Base-by-base conservation (phyloP, 2,888 invertebrate species). In the Epinotia nisella region DNA sequence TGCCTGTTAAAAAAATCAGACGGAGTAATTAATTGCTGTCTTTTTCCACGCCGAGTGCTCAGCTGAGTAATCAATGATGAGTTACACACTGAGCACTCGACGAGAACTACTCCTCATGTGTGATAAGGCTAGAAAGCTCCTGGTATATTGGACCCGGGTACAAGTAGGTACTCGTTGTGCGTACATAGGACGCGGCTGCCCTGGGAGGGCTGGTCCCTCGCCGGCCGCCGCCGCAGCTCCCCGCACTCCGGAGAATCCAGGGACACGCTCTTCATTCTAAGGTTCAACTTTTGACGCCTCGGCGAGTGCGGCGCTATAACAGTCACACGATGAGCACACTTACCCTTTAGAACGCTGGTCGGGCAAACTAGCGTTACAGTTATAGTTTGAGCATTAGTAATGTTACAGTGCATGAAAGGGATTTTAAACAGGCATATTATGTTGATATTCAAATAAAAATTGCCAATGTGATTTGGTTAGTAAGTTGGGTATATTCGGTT, bases 241-340 rank as follows among this genome's bases (percentile, higher is more conserved):
- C 97, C 96, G 82, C 97, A 97, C 91, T 99, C 99, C 77, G 98
- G 98, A 45, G 98, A 98, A 91, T 99, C 99, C 95, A 99, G 94
- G 76, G 98, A 99, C 83, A 99, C 96, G 89, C 98, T 98, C 95
- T 99, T 99, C 99, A 99, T 99, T 89, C 98, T 96, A 91, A 98
- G 96, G 94, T 98, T 98, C 94, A 99, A 95, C 94, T 98, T 98
- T 95, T 98, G 98, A 77, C 98, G 96, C 88, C 98, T 96, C 85
- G 98, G 98, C 91, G 98, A 98, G 94, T 98, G 98, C 82, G 98
- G 98, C 89, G 98, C 98, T 98, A 96, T 91, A 93, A 93, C 88
- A 93, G 87, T 89, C 81, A 90, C 83, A 87, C 83, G 83, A 89
- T 91, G 85, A 92, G 87, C 78, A 84, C 81, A 86, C 87, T 82